Percentiles rank a stretch among this genome's conserved stretches.
These are phyloP conservation scores for Latrodectus elegans DNA, from an alignment of 2,888 invertebrate genomes.

Conservation along the genomic window DNA sequence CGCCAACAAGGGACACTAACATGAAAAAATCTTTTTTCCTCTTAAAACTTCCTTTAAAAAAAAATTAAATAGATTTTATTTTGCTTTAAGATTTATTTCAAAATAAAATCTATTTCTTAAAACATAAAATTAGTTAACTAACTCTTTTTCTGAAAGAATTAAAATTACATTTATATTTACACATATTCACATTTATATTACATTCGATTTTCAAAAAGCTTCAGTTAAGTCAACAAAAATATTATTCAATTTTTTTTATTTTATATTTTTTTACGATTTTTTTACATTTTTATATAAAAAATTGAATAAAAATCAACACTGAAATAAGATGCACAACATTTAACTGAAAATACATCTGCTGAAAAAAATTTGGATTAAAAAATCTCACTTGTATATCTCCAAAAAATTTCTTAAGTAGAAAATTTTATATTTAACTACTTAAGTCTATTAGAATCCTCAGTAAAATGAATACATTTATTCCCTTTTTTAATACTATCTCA, in stretches of 20 bases:
- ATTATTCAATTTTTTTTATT: neutral
- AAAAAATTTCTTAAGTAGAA: neutral
- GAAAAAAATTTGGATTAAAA: neutral
- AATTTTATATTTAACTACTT: too few relatives aligned
- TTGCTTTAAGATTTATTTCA: conserved; percentile 29
- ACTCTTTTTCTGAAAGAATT: conserved; percentile 43
- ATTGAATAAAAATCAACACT: conserved; percentile 1
- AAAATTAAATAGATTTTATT: conserved; percentile 3
- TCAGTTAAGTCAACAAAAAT: conserved; percentile 34
- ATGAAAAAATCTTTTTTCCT: neutral
- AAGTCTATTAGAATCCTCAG: neutral
- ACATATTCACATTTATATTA: conserved; percentile 25
- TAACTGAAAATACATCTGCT: neutral
- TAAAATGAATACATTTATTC: neutral
- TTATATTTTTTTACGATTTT: conserved; percentile 25
- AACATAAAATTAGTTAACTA: conserved; percentile 34
- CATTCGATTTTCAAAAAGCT: conserved; percentile 48
- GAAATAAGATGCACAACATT: neutral
- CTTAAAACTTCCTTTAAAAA: neutral
- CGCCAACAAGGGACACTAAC: conserved; percentile 68
- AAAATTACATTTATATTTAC: conserved; percentile 64
- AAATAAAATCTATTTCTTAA: conserved; percentile 13
- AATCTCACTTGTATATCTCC: neutral
- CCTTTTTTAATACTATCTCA: too few relatives aligned
- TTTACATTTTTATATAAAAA: conserved; percentile 27